phyloP scores from a whole-genome alignment of 2,797 vertebrate species.

The Eulemur coronatus region DNA sequence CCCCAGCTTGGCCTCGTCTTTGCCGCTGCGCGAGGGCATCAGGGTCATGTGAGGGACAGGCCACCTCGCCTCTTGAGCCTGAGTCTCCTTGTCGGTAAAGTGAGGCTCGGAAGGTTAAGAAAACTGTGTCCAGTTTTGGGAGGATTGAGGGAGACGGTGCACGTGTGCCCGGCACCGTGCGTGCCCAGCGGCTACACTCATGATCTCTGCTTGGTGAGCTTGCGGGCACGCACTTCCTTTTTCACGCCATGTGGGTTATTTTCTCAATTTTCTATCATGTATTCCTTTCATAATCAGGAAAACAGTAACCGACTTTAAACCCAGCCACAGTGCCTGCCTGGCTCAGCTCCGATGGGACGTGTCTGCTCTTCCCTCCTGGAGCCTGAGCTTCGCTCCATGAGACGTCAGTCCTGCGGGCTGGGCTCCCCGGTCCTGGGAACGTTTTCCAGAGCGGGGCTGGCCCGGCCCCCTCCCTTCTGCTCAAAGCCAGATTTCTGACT shows the following conservation, averaged over 20 bases:
- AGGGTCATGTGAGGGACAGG: rapidly evolving
- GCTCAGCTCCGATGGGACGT: rapidly evolving
- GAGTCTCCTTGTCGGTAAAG: rapidly evolving
- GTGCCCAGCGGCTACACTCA: rapidly evolving
- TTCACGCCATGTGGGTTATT: rapidly evolving
- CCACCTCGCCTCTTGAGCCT: rapidly evolving
- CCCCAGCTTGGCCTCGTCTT: rapidly evolving
- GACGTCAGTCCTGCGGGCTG: not conserved
- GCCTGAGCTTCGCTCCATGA: not conserved
- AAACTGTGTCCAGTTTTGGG: rapidly evolving
- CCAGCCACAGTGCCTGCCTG: rapidly evolving
- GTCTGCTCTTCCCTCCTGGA: not conserved
- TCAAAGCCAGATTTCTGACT: not conserved
- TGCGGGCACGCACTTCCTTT: rapidly evolving
- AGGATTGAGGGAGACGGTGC: not conserved
- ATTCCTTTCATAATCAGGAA: too few relatives aligned
- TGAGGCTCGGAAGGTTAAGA: not conserved
- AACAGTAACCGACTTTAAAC: rapidly evolving
- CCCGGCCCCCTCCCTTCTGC: rapidly evolving
- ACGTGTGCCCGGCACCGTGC: rapidly evolving
- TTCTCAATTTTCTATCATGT: not conserved
- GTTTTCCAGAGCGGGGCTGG: not conserved
- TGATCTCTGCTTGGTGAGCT: rapidly evolving
- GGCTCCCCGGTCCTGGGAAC: not conserved
- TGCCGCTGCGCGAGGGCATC: rapidly evolving